Evolutionary conservation across 2,113 vertebrate genomes (phyloP).

Genomic region (Lynx canadensis): DNA sequence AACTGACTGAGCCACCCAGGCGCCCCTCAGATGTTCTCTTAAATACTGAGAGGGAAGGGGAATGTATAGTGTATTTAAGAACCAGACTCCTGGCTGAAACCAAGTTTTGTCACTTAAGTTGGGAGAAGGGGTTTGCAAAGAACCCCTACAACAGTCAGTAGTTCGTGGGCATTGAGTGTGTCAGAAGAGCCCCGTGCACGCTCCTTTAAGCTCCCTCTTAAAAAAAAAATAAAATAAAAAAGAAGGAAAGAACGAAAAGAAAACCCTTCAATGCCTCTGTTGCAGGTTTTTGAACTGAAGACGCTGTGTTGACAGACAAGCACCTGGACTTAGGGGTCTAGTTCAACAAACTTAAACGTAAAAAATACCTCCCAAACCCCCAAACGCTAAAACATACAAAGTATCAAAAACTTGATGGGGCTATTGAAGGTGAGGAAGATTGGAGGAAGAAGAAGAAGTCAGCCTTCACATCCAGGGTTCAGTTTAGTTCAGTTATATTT

Average conservation of each 20-base stretch:
- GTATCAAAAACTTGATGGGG: neutral
- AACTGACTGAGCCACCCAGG: too few relatives aligned
- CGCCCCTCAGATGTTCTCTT: neutral
- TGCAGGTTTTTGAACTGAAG: neutral
- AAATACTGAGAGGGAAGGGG: slow-evolving; percentile 23
- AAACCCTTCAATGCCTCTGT: neutral
- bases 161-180: neutral
- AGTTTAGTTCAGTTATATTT: neutral
- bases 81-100: neutral
- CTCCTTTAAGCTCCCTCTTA: neutral
- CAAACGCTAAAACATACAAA: too few relatives aligned
- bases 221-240: fast-evolving
- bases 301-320: neutral
- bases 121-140: neutral
- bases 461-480: neutral
- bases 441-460: neutral
- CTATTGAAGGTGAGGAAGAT: neutral
- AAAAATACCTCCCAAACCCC: too few relatives aligned
- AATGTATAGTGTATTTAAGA: neutral
- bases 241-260: neutral
- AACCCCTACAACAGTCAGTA: neutral
- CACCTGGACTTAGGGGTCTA: neutral
- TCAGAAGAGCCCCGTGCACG: neutral
- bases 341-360: neutral
- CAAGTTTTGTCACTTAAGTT: neutral